Evolutionary conservation across 2,797 vertebrate species (phyloP).

Genomic region (Taenioides sp.): DNA sequence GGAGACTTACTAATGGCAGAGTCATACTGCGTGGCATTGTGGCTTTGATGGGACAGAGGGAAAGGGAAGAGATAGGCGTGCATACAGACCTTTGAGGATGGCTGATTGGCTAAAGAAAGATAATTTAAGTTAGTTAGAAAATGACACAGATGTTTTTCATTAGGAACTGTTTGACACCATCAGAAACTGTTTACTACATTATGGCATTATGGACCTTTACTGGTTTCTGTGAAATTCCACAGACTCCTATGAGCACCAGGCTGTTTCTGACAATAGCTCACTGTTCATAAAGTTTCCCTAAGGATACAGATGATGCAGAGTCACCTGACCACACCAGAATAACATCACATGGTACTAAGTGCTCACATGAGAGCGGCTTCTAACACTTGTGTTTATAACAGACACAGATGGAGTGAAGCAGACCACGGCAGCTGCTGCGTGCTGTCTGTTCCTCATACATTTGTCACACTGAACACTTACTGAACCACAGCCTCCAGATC

Average conservation of each 20-base stretch:
- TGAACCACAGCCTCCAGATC: conserved; percentile 88
- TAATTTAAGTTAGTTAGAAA: not conserved
- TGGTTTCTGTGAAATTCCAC: conserved; percentile 56
- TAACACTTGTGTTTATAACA: conserved; percentile 1
- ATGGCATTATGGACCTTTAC: not conserved
- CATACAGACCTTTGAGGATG: conserved; percentile 84
- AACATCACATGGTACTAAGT: conserved; percentile 59
- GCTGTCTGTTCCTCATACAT: not conserved
- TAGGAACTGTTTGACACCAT: not conserved
- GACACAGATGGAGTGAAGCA: conserved; percentile 13
- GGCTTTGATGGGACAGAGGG: conserved; percentile 81
- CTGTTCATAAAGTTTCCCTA: conserved; percentile 39
- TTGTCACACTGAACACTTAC: conserved; percentile 75
- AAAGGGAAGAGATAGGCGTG: conserved; percentile 93
- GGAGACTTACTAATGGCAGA: conserved; percentile 87
- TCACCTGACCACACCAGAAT: conserved; percentile 59
- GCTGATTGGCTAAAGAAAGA: conserved; percentile 83
- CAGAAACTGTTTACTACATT: conserved; percentile 4
- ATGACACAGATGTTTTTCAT: not conserved
- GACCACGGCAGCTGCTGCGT: not conserved
- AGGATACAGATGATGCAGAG: conserved; percentile 40
- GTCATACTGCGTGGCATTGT: conserved; percentile 87
- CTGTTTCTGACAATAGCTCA: conserved; percentile 50
- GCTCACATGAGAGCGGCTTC: conserved; percentile 43
- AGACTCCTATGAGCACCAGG: conserved; percentile 36